Base-by-base conservation (phyloP, 2,888 invertebrate species). In the Atrina japonica region DNA sequence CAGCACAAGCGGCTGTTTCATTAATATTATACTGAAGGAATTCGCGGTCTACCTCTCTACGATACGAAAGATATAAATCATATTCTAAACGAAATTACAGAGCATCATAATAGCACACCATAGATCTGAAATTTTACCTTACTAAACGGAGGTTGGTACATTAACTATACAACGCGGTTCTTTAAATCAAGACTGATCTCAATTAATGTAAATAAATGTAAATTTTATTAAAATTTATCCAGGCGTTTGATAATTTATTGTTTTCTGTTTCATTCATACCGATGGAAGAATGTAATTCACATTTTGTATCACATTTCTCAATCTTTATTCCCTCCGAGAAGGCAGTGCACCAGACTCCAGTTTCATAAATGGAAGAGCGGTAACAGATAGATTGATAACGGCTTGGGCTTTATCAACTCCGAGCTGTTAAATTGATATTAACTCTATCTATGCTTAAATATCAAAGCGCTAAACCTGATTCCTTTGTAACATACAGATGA, bases 171-270 rank as follows among this genome's bases (percentile, higher is more conserved):
- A 35, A 11, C 35, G 11, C 5, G 35, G 35, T 5, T 35, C 5
- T 35, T 35, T 35, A 35, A 35, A 35, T 35, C 5, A 35, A 35
- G 11, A 35, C 5, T 35, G 35, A 11, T 11, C 11, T n/a, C 23
- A 30, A 61, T 61, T 61, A 18, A 49, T 49, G 49, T 49, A 61
- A 61, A 61, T 41, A 53, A 27, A 45, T 55, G 61, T 60, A 53
- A 61, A 55, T 52, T 47, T 49, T 60, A 61, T 59, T 68, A 61
- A 61, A 53, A 61, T 55, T 25, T 53, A 47, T 55, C 61, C 68
- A 68, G 61, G 61, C 61, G 61, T 68, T 52, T 59, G 27, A 43
- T 61, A 68, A 61, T 61, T 43, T 53, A 64, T 64, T 64, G 64
- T 64, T 64, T 55, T 43, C 23, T 41, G 47, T 47, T 29, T 14